Percentiles rank a stretch among this genome's conserved stretches.
Conservation (phyloP, 1,140 invertebrate species). For the Ganaspis sp. region DNA sequence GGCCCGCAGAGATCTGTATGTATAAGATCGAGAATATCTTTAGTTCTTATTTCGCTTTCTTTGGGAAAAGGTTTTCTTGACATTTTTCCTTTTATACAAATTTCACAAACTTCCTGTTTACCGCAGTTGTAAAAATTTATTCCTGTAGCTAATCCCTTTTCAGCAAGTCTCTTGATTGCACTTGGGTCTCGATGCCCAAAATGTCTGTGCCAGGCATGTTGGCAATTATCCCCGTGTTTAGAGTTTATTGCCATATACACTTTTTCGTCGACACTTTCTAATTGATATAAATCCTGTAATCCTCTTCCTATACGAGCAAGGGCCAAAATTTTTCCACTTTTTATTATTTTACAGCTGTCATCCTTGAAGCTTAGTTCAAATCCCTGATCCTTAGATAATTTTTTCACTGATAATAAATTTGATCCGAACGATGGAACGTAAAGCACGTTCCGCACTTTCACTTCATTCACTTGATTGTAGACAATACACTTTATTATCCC, state of each 20-base stretch:
- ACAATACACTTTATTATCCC: not conserved
- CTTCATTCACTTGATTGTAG: slow-evolving; percentile 13
- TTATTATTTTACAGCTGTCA: slow-evolving; percentile 18
- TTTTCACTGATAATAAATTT: slow-evolving; percentile 30
- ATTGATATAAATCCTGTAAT: not conserved
- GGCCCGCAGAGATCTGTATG: slow-evolving; percentile 70
- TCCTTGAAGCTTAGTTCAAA: slow-evolving; percentile 4
- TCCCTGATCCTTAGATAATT: not conserved
- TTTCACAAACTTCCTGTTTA: slow-evolving; percentile 19
- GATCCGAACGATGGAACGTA: slow-evolving; percentile 24
- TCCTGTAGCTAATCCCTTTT: slow-evolving; percentile 42
- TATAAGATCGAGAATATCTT: slow-evolving; percentile 52
- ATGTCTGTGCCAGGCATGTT: slow-evolving; percentile 33
- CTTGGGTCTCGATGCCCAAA: slow-evolving; percentile 37
- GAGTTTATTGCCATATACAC: not conserved
- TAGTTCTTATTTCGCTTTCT: slow-evolving; percentile 1
- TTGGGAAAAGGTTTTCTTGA: slow-evolving; percentile 40
- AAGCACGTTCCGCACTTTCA: slow-evolving; percentile 37
- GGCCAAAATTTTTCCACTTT: not conserved
- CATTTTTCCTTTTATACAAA: slow-evolving; percentile 45
- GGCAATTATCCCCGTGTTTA: slow-evolving; percentile 12
- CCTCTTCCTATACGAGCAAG: not conserved
- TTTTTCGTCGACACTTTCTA: not conserved
- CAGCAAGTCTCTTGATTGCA: slow-evolving; percentile 42
- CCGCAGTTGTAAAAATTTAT: slow-evolving; percentile 37